Evolutionary conservation across 1,140 invertebrate species (phyloP).

Genomic region (Drosophila ohnishii): DNA sequence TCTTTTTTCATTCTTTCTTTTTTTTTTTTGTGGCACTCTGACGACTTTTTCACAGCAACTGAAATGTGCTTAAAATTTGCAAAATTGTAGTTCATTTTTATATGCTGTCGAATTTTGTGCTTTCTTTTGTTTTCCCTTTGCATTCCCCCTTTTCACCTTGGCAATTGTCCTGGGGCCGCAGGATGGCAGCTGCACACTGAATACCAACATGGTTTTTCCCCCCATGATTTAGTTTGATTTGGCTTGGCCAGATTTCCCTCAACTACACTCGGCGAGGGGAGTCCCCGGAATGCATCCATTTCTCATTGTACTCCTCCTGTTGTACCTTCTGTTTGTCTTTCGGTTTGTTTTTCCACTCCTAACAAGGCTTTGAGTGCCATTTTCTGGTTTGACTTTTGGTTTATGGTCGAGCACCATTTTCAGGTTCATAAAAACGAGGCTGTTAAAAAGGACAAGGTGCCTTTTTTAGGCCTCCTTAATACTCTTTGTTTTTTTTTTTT

Average conservation of each 20-base stretch:
- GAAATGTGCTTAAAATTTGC: slow-evolving; percentile 78
- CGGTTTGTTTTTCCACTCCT: slow-evolving; percentile 30
- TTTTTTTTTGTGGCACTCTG: slow-evolving; percentile 57
- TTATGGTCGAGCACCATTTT: slow-evolving; percentile 43
- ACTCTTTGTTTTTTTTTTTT: slow-evolving; percentile 3
- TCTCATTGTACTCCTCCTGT: slow-evolving; percentile 25
- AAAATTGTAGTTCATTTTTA: slow-evolving; percentile 76
- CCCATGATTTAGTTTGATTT: slow-evolving; percentile 45
- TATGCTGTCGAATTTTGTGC: slow-evolving; percentile 61
- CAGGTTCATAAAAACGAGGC: slow-evolving; percentile 49
- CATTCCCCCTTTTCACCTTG: slow-evolving; percentile 44
- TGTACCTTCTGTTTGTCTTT: slow-evolving; percentile 19
- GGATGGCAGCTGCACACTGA: slow-evolving; percentile 54
- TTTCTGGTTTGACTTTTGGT: slow-evolving; percentile 55
- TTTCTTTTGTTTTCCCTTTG: slow-evolving; percentile 23
- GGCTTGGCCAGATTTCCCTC: slow-evolving; percentile 7
- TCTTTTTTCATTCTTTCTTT: slow-evolving; percentile 34
- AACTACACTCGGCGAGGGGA: slow-evolving; percentile 9
- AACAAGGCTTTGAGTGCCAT: slow-evolving; percentile 42
- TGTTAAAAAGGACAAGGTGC: slow-evolving; percentile 34
- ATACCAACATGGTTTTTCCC: slow-evolving; percentile 45
- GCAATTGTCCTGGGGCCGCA: slow-evolving; percentile 52
- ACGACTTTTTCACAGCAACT: slow-evolving; percentile 70
- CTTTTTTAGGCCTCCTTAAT: slow-evolving; percentile 20
- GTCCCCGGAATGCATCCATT: slow-evolving; percentile 57